Conservation (phyloP, 2,888 invertebrate species). For the Calliopum simillimum region DNA sequence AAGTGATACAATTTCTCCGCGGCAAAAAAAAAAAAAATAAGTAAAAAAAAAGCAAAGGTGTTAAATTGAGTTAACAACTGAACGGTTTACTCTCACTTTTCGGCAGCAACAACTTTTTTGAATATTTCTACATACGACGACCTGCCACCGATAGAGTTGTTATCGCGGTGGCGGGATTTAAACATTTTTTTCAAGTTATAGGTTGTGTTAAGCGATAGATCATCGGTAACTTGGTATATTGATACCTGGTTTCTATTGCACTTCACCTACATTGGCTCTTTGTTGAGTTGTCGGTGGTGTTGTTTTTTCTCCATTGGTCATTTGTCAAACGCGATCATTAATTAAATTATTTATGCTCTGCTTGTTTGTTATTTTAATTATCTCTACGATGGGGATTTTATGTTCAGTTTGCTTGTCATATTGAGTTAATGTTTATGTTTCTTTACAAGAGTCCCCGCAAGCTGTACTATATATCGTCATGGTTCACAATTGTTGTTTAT, state of each 20-base stretch:
- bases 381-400: not conserved
- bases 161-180: too few relatives aligned
- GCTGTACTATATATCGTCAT: too few relatives aligned
- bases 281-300: too few relatives aligned
- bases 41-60: constrained; percentile 5
- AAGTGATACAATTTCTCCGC: constrained; percentile 28
- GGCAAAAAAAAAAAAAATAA: not conserved
- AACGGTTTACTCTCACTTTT: constrained; percentile 25
- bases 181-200: too few relatives aligned
- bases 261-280: too few relatives aligned
- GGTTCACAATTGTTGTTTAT: too few relatives aligned
- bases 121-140: not conserved
- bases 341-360: constrained; percentile 17
- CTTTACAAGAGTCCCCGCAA: too few relatives aligned
- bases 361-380: not conserved
- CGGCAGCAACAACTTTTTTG: constrained; percentile 1
- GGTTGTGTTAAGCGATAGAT: too few relatives aligned
- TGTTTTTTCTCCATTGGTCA: too few relatives aligned
- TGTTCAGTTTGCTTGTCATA: not conserved
- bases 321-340: not conserved
- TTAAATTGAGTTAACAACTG: not conserved
- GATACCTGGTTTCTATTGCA: too few relatives aligned
- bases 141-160: constrained; percentile 4
- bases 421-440: not conserved
- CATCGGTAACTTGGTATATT: too few relatives aligned